Conservation (phyloP, 2,113 vertebrate genomes). For the Urocynchramus pylzowi region DNA sequence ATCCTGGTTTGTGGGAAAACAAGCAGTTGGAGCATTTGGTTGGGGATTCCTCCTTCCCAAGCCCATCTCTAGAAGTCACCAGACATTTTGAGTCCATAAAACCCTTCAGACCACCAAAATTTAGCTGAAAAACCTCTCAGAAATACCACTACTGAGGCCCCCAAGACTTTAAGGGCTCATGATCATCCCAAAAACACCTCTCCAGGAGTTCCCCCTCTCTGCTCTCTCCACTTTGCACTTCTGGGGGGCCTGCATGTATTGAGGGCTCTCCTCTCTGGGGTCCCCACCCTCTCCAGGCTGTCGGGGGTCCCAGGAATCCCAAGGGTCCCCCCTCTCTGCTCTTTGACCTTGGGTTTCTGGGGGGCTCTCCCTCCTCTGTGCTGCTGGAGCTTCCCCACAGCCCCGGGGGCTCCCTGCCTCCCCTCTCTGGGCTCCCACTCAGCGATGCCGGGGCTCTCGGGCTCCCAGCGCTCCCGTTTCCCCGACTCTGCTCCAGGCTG, state of each 20-base stretch:
- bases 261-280: not conserved
- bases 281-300: not conserved
- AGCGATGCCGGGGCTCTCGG: not conserved
- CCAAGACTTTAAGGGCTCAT: no score
- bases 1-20: not conserved
- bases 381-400: not conserved
- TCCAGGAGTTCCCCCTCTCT: no score
- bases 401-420: not conserved
- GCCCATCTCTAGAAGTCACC: no score
- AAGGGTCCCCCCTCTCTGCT: not conserved
- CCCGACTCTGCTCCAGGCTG: no score
- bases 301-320: not conserved
- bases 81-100: no score
- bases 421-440: not conserved
- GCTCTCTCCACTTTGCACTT: no score
- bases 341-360: not conserved
- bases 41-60: not conserved
- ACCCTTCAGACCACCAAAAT: no score
- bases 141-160: no score
- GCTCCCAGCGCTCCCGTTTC: no score
- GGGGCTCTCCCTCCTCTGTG: not conserved
- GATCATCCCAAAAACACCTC: no score
- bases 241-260: no score
- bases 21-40: not conserved
- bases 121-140: no score